Evolutionary conservation across 2,888 invertebrate species (phyloP).

Genomic region (Andrena flavipes): DNA sequence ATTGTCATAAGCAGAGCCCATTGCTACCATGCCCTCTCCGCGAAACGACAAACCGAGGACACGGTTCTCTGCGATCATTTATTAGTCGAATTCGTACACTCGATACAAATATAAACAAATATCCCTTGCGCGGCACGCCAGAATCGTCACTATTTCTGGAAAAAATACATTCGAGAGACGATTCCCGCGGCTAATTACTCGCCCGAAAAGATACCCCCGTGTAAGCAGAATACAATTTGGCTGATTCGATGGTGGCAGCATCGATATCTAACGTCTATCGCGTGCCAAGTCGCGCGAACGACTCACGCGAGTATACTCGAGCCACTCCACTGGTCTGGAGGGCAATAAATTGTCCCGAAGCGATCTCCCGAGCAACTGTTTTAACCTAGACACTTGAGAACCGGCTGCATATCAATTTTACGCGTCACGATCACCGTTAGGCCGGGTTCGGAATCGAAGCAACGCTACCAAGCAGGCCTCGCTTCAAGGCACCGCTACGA

Average conservation of each 20-base stretch:
- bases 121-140: neutral
- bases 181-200: neutral
- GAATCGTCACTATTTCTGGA: conserved; percentile 6
- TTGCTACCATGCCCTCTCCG: neutral
- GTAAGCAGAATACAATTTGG: conserved; percentile 10
- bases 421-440: neutral
- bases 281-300: neutral
- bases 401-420: neutral
- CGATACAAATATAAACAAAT: conserved; percentile 18
- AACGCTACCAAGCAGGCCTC: neutral
- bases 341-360: neutral
- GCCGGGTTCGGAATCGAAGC: neutral
- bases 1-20: conserved; percentile 75
- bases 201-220: neutral
- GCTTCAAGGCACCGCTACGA: conserved; percentile 12
- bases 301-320: conserved; percentile 4
- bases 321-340: neutral
- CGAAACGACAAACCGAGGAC: neutral
- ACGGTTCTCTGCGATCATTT: conserved; percentile 6
- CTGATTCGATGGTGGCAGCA: neutral
- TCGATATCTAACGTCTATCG: conserved; percentile 1
- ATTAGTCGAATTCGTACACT: conserved; percentile 12
- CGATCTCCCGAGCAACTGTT: neutral
- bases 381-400: neutral
- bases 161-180: conserved; percentile 46